phyloP scores from a whole-genome alignment of 2,888 invertebrate species.

The Rhodophaea formosa region DNA sequence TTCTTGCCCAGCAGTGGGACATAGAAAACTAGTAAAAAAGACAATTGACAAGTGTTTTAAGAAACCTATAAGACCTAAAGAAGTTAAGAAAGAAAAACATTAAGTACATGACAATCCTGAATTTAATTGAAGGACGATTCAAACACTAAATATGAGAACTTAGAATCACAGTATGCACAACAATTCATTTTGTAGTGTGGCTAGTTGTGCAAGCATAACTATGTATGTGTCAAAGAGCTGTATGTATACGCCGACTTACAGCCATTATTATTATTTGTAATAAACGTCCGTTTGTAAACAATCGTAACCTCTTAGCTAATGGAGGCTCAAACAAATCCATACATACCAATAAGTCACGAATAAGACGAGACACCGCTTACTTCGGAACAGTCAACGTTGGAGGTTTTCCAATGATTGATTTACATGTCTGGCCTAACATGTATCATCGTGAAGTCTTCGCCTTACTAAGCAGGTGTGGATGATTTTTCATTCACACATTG shows the following conservation, averaged over 20 bases:
- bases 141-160: too few species aligned
- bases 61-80: too few species aligned
- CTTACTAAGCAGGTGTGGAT: background rate
- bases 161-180: too few species aligned
- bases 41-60: too few species aligned
- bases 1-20: too few species aligned
- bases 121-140: too few species aligned
- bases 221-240: too few species aligned
- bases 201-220: too few species aligned
- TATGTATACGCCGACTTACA: background rate
- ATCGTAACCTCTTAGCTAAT: constrained; percentile 38
- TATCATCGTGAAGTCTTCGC: background rate
- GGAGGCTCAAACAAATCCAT: constrained; percentile 39
- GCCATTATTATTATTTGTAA: constrained; percentile 9
- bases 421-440: constrained; percentile 6
- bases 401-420: constrained; percentile 15
- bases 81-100: too few species aligned
- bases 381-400: background rate
- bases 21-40: too few species aligned
- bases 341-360: constrained; percentile 16
- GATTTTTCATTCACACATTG: background rate
- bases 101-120: too few species aligned
- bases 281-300: constrained; percentile 13
- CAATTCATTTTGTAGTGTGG: too few species aligned
- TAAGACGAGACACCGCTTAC: constrained; percentile 24